Evolutionary conservation across 37 sponge, comb jelly and placozoan species (phyloP), one percentile per base, ranked within the genome.

Genomic region (Theonella swinhoei): DNA sequence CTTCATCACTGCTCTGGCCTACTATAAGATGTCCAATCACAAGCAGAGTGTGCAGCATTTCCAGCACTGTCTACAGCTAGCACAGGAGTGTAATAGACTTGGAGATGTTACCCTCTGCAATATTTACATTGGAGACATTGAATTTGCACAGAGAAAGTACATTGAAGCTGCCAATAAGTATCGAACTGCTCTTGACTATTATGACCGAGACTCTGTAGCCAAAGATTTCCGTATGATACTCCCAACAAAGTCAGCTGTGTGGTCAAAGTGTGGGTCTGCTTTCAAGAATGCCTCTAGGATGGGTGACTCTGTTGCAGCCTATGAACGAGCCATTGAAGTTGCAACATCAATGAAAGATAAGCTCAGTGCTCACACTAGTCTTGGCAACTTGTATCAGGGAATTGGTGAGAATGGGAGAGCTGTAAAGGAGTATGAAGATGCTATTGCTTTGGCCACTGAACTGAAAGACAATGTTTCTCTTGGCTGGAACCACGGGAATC

Each of bases 401-500:
- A 47, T 88, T 22, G 84, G 83, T 1, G 80, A 89, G 77, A 78
- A 89, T 40, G 30, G 62, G 22, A 78, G 43, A 5, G 82, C 93
- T 24, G 43, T 89, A n/a, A 43, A 70, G 22, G 74, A 93, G 22
- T 93, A 89, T 42, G 36, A 78, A 24, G 8, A 77, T 9, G 75
- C 87, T 8, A 64, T 89, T 2, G 40, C 79, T 11, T 68, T 89
- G 1, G 62, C 82, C 20, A 70, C 78, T 69, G 38, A 86, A 41
- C 43, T 85, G 1, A 14, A 64, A 2, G 89, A 93, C 26, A 26
- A 71, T 32, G 60, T 82, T 7, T 85, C 90, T 25, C 74, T 81
- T 11, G 89, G 87, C 4, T 93, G 93, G 93, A 74, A 89, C n/a
- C 79, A 93, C 76, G 93, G 89, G 24, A 93, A 93, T 80, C 43